phyloP scores from a whole-genome alignment of 2,797 vertebrate genomes.

The Euphonia xanthogaster region DNA sequence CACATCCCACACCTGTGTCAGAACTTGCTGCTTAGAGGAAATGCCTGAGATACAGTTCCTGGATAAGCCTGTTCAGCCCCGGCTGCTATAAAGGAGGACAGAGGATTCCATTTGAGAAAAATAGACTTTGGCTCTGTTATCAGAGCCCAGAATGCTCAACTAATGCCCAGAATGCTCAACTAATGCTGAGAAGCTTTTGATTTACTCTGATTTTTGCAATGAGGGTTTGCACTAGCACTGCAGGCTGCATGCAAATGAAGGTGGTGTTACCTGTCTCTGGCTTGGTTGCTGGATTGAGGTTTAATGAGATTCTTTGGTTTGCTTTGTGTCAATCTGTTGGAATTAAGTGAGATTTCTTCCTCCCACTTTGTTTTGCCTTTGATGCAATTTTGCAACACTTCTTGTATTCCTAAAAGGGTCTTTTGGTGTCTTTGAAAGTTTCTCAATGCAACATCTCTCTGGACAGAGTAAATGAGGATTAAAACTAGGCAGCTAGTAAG shows the following conservation, averaged over 20 bases:
- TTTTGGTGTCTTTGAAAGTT: neutral
- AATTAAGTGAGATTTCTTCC: neutral
- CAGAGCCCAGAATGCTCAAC: neutral
- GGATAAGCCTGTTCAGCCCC: neutral
- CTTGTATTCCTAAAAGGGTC: slow-evolving; percentile 6
- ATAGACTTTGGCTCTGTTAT: neutral
- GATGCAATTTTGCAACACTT: neutral
- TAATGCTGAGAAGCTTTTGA: neutral
- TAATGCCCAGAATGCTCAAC: neutral
- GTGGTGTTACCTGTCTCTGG: neutral
- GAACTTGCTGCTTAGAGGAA: neutral
- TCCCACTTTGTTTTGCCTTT: neutral
- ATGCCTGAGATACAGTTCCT: neutral
- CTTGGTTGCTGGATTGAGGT: neutral
- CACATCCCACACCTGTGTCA: neutral
- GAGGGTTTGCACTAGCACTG: neutral
- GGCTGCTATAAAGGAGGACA: neutral
- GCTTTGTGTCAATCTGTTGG: neutral
- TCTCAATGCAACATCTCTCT: neutral
- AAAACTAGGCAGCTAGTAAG: neutral
- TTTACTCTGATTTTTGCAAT: neutral
- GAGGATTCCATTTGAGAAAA: rapidly evolving
- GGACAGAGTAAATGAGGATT: neutral
- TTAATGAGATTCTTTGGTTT: slow-evolving; percentile 11
- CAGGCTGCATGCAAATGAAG: neutral